A percentile compares a stretch with the other conserved stretches of the same genome.
These are phyloP conservation scores for Pseudocheirus occidentalis DNA, from an alignment of 2,797 vertebrate genomes.

Conservation along the genomic window DNA sequence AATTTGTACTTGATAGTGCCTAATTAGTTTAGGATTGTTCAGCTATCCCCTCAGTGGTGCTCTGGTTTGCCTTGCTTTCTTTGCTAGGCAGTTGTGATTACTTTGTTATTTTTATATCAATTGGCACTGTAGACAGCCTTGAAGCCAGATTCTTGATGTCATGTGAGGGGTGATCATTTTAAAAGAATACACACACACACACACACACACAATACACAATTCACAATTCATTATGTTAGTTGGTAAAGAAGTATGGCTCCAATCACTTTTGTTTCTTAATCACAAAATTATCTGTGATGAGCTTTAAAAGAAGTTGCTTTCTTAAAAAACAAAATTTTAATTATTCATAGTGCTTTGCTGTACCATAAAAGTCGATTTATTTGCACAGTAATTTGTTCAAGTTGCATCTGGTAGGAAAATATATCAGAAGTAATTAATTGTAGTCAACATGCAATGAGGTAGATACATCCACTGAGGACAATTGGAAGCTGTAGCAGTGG, in stretches of 20 bases:
- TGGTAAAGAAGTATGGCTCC: constrained; percentile 22
- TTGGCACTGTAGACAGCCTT: constrained; percentile 15
- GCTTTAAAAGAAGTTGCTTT: constrained; percentile 64
- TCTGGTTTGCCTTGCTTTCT: constrained; percentile 39
- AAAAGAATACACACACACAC: neutral
- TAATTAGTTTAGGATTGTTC: constrained; percentile 44
- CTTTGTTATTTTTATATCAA: constrained; percentile 27
- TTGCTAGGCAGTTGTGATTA: constrained; percentile 11
- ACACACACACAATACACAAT: neutral
- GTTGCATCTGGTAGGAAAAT: constrained; percentile 82
- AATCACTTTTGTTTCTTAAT: constrained; percentile 62
- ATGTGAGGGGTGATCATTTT: constrained; percentile 5
- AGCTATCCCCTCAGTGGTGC: constrained; percentile 33
- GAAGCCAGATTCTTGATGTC: constrained; percentile 7
- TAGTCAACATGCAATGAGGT: constrained; percentile 80
- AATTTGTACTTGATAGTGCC: constrained; percentile 36
- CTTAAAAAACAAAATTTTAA: constrained; percentile 73
- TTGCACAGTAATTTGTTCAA: constrained; percentile 79
- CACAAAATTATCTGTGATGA: constrained; percentile 64
- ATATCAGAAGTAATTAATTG: constrained; percentile 83
- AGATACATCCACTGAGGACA: constrained; percentile 82
- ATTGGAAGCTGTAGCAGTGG: constrained; percentile 77
- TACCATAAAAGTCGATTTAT: constrained; percentile 81
- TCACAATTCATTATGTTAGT: neutral
- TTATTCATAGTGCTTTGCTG: constrained; percentile 78